Evolutionary conservation across 2,797 vertebrate species (phyloP).

Genomic region (Clarias platycephalus): DNA sequence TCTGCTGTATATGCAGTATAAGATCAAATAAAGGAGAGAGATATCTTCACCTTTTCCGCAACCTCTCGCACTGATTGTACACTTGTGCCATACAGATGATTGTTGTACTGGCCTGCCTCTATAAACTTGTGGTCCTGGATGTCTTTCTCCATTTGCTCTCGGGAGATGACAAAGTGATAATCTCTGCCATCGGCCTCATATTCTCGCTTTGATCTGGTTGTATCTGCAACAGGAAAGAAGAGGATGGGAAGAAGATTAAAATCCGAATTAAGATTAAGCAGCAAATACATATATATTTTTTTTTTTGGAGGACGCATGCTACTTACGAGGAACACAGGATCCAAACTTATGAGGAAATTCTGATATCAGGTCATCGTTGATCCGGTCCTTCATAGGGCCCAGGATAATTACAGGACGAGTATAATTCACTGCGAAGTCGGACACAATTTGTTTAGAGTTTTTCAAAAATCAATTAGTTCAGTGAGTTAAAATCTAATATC

Average conservation of each 20-base stretch:
- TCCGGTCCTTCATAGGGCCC: slow-evolving; percentile 95
- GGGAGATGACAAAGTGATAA: slow-evolving; percentile 95
- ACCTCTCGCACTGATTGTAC: slow-evolving; percentile 94
- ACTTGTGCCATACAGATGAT: slow-evolving; percentile 95
- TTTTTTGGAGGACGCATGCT: neutral
- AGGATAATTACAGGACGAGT: slow-evolving; percentile 93
- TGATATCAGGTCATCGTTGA: slow-evolving; percentile 97
- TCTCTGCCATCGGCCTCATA: slow-evolving; percentile 95
- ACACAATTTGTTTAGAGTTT: neutral
- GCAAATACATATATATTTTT: neutral
- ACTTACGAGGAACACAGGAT: slow-evolving; percentile 98
- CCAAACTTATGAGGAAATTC: slow-evolving; percentile 98
- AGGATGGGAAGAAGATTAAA: neutral
- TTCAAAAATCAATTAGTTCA: neutral
- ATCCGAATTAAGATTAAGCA: neutral
- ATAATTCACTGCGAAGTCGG: slow-evolving; percentile 81
- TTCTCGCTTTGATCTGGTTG: slow-evolving; percentile 92
- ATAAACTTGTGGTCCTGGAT: slow-evolving; percentile 99
- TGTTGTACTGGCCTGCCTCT: slow-evolving; percentile 97
- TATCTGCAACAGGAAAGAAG: slow-evolving; percentile 75
- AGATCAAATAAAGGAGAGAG: neutral
- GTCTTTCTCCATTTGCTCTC: slow-evolving; percentile 96
- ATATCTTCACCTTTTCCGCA: slow-evolving; percentile 84
- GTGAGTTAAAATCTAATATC: neutral
- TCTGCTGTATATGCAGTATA: neutral